These are phyloP conservation scores for Andricus quercusramuli DNA, from an alignment of 2,888 invertebrate genomes.

Conservation along the genomic window DNA sequence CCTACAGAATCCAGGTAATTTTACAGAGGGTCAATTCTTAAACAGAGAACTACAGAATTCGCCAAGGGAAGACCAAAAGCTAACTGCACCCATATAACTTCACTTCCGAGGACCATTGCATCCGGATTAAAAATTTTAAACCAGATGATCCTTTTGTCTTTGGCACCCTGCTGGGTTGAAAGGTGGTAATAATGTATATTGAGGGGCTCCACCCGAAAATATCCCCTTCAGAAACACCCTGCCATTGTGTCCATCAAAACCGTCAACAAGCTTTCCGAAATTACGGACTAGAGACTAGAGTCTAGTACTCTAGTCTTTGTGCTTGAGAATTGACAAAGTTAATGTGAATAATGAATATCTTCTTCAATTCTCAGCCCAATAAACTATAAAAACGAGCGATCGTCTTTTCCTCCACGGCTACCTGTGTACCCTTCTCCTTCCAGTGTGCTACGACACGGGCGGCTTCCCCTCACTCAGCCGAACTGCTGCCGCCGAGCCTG, in stretches of 20 bases:
- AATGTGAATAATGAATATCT: constrained; percentile 1
- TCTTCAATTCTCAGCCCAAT: background rate
- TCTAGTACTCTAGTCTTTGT: no score
- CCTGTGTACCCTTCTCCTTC: no score
- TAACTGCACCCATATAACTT: background rate
- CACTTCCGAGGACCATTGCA: background rate
- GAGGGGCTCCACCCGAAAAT: background rate
- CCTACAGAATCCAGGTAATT: background rate
- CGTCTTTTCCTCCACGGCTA: no score
- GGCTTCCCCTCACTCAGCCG: no score
- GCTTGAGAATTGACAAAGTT: background rate
- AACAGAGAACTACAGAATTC: background rate
- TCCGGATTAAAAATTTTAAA: background rate
- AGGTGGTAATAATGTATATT: background rate
- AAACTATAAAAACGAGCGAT: background rate
- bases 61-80: background rate
- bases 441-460: no score
- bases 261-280: background rate
- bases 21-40: background rate
- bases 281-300: background rate
- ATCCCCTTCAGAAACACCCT: background rate
- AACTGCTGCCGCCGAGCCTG: no score
- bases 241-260: background rate
- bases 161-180: background rate
- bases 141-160: background rate